Percentiles rank a stretch among this genome's conserved stretches.
Conservation (phyloP, 2,888 invertebrate genomes). For the Gymnoscelis rufifasciata region DNA sequence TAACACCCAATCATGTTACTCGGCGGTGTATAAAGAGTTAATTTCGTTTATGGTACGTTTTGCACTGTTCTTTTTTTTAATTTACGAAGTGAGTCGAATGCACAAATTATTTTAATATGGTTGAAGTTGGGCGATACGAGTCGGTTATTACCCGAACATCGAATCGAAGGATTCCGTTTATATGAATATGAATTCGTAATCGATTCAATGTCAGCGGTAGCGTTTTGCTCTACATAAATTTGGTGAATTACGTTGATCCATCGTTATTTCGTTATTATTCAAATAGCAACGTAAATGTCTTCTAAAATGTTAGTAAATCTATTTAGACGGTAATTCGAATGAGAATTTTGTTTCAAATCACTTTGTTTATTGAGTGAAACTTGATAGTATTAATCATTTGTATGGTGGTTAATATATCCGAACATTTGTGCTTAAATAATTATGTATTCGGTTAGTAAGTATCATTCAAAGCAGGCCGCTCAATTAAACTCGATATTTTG, state of each 20-base stretch:
- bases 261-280: conserved; percentile 9
- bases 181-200: conserved; percentile 31
- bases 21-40: conserved; percentile 23
- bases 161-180: conserved; percentile 32
- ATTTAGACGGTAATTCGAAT: neutral
- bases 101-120: conserved; percentile 40
- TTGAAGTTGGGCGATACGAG: conserved; percentile 28
- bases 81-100: conserved; percentile 37
- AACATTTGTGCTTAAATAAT: no score
- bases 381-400: neutral
- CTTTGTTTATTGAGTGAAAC: neutral
- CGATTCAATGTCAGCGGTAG: conserved; percentile 21
- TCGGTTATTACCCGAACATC: conserved; percentile 33
- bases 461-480: conserved; percentile 5
- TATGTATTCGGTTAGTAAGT: no score
- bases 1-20: conserved; percentile 35
- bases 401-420: neutral
- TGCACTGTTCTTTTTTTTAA: conserved; percentile 27
- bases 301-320: neutral
- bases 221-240: conserved; percentile 17
- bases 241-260: conserved; percentile 1
- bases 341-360: neutral
- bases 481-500: conserved; percentile 3
- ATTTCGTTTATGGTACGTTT: conserved; percentile 30
- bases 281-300: conserved; percentile 5